These are phyloP conservation scores for Drosophila athabasca DNA, from an alignment of 1,140 invertebrate species.

Conservation along the genomic window DNA sequence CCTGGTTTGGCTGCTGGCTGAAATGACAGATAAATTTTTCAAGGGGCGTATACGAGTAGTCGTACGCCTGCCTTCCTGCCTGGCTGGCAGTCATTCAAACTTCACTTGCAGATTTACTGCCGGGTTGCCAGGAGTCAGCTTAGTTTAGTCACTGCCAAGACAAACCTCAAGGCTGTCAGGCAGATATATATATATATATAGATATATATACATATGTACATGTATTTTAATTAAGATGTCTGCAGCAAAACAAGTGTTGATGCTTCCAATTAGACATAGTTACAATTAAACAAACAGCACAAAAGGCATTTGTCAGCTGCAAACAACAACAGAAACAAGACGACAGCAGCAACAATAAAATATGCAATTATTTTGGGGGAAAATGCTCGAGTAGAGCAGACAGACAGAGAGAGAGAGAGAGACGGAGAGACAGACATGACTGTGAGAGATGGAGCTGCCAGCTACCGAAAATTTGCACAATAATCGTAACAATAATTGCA, in stretches of 20 bases:
- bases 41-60: slow-evolving; percentile 42
- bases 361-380: slow-evolving; percentile 60
- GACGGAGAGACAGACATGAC: too few species aligned
- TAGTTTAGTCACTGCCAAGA: background rate
- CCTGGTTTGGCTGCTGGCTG: slow-evolving; percentile 26
- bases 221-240: slow-evolving; percentile 44
- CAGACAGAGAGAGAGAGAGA: too few species aligned
- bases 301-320: slow-evolving; percentile 54
- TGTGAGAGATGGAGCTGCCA: too few species aligned
- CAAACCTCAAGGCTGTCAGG: background rate
- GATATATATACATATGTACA: background rate
- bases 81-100: slow-evolving; percentile 60
- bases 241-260: slow-evolving; percentile 47
- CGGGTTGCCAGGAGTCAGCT: too few species aligned
- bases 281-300: slow-evolving; percentile 47
- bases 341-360: slow-evolving; percentile 44
- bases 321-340: slow-evolving; percentile 33
- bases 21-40: slow-evolving; percentile 61
- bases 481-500: slow-evolving; percentile 70
- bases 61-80: background rate
- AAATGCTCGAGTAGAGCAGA: slow-evolving; percentile 26
- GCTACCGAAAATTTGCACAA: slow-evolving; percentile 45
- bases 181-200: background rate
- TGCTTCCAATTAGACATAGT: slow-evolving; percentile 61
- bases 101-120: slow-evolving; percentile 48